These are phyloP conservation scores for Muscicapa adusta DNA, from an alignment of 2,113 vertebrate genomes.

Conservation along the genomic window DNA sequence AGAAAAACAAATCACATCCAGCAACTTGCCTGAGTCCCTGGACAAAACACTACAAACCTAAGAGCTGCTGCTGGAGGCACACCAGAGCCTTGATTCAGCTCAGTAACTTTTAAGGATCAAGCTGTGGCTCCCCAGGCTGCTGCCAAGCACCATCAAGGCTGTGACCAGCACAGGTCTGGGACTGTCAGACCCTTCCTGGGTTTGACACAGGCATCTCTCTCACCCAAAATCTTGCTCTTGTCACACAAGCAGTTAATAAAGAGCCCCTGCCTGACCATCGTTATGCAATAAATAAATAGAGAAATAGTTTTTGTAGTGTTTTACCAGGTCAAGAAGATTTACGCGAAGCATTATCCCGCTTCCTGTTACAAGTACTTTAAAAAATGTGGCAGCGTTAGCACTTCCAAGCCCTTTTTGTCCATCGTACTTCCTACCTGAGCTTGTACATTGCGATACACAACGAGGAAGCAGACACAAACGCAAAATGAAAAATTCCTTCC, in stretches of 20 bases:
- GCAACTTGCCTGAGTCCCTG: background rate
- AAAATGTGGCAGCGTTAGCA: background rate
- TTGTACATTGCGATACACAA: background rate
- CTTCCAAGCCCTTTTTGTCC: background rate
- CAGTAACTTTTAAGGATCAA: background rate
- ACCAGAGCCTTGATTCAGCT: background rate
- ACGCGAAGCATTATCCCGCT: background rate
- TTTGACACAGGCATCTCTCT: background rate
- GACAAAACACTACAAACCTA: background rate
- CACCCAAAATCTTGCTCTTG: background rate
- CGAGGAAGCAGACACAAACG: background rate
- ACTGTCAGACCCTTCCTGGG: background rate
- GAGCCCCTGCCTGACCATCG: background rate
- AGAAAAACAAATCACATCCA: background rate
- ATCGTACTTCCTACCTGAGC: background rate
- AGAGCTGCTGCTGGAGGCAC: background rate
- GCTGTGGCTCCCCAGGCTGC: background rate
- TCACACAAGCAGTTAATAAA: background rate
- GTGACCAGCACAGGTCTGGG: background rate
- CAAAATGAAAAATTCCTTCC: background rate
- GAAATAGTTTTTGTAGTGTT: background rate
- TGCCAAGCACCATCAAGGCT: background rate
- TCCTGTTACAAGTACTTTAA: background rate
- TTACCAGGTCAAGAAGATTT: background rate
- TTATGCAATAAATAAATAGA: background rate